Percentiles rank a stretch among this genome's conserved stretches.
These are phyloP conservation scores for Parnassius glacialis DNA, from an alignment of 2,888 invertebrate genomes.

Conservation along the genomic window DNA sequence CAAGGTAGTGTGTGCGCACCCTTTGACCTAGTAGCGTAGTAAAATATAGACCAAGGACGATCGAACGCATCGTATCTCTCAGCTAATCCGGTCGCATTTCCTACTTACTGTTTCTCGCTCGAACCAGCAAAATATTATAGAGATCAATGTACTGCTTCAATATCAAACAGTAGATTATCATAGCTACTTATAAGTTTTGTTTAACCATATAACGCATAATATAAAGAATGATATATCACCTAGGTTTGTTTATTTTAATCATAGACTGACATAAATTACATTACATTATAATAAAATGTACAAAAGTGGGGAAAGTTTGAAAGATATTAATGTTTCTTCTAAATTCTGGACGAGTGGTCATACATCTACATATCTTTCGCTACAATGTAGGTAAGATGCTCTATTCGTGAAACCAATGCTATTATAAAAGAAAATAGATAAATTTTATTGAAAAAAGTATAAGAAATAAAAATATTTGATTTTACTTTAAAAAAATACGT, in stretches of 20 bases:
- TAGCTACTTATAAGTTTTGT: too few species aligned
- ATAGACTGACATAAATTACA: background rate
- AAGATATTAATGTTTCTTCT: too few species aligned
- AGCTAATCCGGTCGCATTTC: conserved; percentile 34
- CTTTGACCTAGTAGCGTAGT: conserved; percentile 40
- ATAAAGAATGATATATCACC: background rate
- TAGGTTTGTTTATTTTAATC: background rate
- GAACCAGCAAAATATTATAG: conserved; percentile 18
- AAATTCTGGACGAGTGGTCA: too few species aligned
- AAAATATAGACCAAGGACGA: conserved; percentile 61
- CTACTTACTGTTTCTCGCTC: conserved; percentile 3
- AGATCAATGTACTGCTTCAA: conserved; percentile 1
- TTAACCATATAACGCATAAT: too few species aligned
- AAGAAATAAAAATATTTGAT: too few species aligned
- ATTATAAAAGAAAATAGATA: too few species aligned
- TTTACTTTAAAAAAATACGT: too few species aligned
- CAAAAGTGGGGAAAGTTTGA: conserved; percentile 9
- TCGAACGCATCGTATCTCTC: conserved; percentile 46
- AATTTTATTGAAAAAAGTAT: too few species aligned
- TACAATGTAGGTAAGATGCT: too few species aligned
- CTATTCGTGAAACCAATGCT: too few species aligned
- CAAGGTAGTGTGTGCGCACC: conserved; percentile 28
- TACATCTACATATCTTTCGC: too few species aligned
- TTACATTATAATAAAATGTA: background rate
- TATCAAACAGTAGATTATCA: background rate